These are phyloP conservation scores for Piaya cayana DNA, from an alignment of 2,113 vertebrate species.

Conservation along the genomic window DNA sequence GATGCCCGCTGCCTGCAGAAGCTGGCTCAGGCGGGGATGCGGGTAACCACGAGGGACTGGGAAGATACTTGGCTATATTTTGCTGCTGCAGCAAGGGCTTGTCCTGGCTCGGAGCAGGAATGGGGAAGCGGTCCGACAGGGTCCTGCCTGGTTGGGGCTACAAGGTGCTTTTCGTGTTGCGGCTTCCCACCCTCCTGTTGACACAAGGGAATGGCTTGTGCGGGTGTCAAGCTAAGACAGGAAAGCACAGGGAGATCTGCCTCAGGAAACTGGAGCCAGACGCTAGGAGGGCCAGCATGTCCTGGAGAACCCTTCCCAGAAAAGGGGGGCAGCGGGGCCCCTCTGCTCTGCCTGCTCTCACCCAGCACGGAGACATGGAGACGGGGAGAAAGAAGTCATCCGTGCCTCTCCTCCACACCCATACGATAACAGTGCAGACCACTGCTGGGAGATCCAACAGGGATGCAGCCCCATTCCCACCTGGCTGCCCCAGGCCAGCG, in stretches of 20 bases:
- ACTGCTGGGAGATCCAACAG: background rate
- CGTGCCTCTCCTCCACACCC: background rate
- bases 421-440: background rate
- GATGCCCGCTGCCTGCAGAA: background rate
- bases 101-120: background rate
- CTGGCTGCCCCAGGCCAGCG: accelerated
- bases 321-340: accelerated
- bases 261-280: background rate
- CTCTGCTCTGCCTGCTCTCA: background rate
- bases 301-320: background rate
- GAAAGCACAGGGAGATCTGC: background rate
- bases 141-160: background rate
- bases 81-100: background rate
- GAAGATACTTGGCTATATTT: background rate
- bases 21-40: background rate
- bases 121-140: background rate
- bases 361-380: background rate
- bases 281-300: accelerated
- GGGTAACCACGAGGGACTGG: background rate
- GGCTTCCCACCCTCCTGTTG: background rate
- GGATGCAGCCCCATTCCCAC: background rate
- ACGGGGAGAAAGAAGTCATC: background rate
- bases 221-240: background rate
- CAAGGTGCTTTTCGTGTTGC: background rate
- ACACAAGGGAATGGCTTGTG: background rate